Conservation (phyloP, 2,888 invertebrate genomes). For the Nebria brevicollis region DNA sequence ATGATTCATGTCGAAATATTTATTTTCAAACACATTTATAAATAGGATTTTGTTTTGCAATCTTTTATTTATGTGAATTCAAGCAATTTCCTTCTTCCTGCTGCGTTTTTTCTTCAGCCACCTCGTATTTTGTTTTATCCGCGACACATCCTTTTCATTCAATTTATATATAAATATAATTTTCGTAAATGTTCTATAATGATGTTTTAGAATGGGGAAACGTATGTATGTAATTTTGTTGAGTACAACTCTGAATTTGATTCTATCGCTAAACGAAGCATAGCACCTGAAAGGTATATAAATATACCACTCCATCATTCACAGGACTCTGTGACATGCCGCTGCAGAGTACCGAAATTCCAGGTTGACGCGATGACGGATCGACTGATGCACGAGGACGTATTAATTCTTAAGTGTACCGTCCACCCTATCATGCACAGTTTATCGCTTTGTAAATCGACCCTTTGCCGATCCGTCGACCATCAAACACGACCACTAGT, state of each 20-base stretch:
- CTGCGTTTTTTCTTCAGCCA: too few species aligned
- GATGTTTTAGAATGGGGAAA: too few species aligned
- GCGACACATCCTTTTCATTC: too few species aligned
- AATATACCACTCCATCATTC: constrained; percentile 14
- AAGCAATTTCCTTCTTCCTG: too few species aligned
- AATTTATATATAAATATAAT: too few species aligned
- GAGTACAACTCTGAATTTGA: background rate
- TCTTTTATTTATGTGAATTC: too few species aligned
- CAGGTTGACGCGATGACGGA: constrained; percentile 37
- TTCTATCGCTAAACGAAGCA: constrained; percentile 20
- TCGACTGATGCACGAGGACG: constrained; percentile 34
- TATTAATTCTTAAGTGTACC: constrained; percentile 33
- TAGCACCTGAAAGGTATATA: constrained; percentile 3
- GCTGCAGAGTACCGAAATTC: constrained; percentile 28
- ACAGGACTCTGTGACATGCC: constrained; percentile 17
- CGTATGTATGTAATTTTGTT: background rate
- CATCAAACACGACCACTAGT: background rate
- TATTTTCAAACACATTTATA: too few species aligned
- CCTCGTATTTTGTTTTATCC: too few species aligned
- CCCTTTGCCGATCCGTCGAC: background rate
- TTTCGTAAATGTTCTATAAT: too few species aligned
- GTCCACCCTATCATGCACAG: background rate
- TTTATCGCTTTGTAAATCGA: background rate
- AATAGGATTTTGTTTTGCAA: too few species aligned
- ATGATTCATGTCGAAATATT: too few species aligned